Conservation (phyloP, 2,113 vertebrate genomes). For the Agapornis roseicollis region DNA sequence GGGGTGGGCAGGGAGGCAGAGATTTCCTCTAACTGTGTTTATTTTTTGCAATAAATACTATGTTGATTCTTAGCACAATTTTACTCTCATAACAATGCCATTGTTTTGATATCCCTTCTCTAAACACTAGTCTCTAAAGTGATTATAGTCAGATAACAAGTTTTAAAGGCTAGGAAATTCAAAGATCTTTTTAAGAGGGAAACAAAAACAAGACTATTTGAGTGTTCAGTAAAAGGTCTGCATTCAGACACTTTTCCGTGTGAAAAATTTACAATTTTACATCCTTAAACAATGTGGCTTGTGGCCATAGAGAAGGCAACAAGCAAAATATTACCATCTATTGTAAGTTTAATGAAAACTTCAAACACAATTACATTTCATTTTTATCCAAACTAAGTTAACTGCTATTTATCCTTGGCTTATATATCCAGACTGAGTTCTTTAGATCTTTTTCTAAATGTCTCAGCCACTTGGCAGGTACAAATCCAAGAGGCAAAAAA, state of each 20-base stretch:
- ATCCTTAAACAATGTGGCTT: background rate
- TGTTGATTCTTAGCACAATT: background rate
- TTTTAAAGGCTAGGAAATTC: background rate
- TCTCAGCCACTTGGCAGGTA: background rate
- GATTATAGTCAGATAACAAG: background rate
- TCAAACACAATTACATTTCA: background rate
- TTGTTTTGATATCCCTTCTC: background rate
- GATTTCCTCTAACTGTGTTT: background rate
- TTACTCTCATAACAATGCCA: background rate
- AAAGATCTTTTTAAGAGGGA: background rate
- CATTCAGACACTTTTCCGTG: background rate
- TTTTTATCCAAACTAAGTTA: background rate
- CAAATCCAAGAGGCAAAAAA: background rate
- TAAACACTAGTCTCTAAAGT: background rate
- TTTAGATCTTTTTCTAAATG: background rate
- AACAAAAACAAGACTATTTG: background rate
- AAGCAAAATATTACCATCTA: background rate
- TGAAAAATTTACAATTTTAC: background rate
- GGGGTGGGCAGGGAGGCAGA: rapidly evolving
- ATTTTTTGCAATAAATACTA: conserved; percentile 3
- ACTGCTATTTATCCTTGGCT: background rate
- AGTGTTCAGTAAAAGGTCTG: background rate
- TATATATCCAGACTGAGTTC: background rate
- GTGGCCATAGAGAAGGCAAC: background rate
- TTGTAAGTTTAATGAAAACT: background rate